A percentile compares a stretch with the other conserved stretches of the same genome.
Evolutionary conservation across 2,888 invertebrate species (phyloP).

Genomic region (Atherix ibis): DNA sequence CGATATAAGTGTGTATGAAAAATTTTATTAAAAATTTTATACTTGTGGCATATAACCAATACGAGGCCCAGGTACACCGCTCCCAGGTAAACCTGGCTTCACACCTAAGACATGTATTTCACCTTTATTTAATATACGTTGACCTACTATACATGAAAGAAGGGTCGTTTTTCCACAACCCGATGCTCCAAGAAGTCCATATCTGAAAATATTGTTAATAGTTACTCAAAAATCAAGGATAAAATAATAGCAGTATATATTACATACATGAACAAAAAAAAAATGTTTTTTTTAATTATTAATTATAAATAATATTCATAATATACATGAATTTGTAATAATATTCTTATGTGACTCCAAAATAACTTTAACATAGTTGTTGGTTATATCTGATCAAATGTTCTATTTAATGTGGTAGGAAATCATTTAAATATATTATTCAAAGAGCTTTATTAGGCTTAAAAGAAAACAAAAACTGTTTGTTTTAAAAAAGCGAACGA

Average conservation of each 20-base stretch:
- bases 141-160: constrained; percentile 68
- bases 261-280: background rate
- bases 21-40: constrained; percentile 1
- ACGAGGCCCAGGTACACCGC: constrained; percentile 49
- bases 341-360: background rate
- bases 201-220: constrained; percentile 34
- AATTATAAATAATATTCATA: background rate
- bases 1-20: background rate
- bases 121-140: constrained; percentile 55
- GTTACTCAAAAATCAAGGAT: background rate
- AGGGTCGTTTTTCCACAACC: constrained; percentile 86
- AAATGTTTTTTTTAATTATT: background rate
- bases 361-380: no score
- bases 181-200: constrained; percentile 76
- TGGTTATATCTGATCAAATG: no score
- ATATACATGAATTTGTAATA: background rate
- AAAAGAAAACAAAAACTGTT: no score
- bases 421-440: no score
- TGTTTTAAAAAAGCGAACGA: no score
- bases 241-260: background rate
- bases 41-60: constrained; percentile 83
- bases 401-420: no score
- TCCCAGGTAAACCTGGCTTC: constrained; percentile 47
- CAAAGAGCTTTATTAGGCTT: no score
- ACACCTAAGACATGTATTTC: constrained; percentile 60